phyloP scores from a whole-genome alignment of 2,113 vertebrate species.

The Osmerus eperlanus region DNA sequence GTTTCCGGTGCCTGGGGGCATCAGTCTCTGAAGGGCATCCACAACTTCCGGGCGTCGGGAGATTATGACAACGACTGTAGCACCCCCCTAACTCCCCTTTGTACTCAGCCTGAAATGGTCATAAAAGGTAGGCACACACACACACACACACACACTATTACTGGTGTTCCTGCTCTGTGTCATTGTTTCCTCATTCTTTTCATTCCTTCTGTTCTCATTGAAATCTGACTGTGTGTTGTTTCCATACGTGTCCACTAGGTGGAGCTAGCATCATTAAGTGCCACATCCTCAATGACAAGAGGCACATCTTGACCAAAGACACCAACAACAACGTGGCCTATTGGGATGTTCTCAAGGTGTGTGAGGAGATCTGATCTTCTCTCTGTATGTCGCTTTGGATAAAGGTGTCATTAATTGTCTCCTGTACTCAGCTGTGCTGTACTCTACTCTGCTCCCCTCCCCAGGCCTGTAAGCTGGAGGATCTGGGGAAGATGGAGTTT shows the following conservation, averaged over 20 bases:
- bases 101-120: slow-evolving; percentile 85
- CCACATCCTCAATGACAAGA: slow-evolving; percentile 89
- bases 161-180: neutral
- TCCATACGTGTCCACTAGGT: slow-evolving; percentile 56
- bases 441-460: neutral
- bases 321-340: slow-evolving; percentile 87
- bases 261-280: slow-evolving; percentile 89
- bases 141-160: neutral
- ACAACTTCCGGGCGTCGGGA: slow-evolving; percentile 85
- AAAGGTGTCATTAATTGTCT: neutral
- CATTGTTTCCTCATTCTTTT: slow-evolving; percentile 14
- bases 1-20: neutral
- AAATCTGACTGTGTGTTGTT: neutral
- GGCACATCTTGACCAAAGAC: slow-evolving; percentile 90
- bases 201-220: too few relatives aligned
- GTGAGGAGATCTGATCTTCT: slow-evolving; percentile 11
- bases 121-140: slow-evolving; percentile 79
- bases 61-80: slow-evolving; percentile 89
- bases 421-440: neutral
- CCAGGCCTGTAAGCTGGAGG: slow-evolving; percentile 88
- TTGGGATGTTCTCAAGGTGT: slow-evolving; percentile 88
- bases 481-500: slow-evolving; percentile 87
- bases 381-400: neutral
- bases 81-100: slow-evolving; percentile 79
- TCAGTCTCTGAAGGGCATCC: slow-evolving; percentile 86